Percentiles rank a stretch among this genome's conserved stretches.
phyloP scores from a whole-genome alignment of 2,888 invertebrate species.

The Andrena hattorfiana region DNA sequence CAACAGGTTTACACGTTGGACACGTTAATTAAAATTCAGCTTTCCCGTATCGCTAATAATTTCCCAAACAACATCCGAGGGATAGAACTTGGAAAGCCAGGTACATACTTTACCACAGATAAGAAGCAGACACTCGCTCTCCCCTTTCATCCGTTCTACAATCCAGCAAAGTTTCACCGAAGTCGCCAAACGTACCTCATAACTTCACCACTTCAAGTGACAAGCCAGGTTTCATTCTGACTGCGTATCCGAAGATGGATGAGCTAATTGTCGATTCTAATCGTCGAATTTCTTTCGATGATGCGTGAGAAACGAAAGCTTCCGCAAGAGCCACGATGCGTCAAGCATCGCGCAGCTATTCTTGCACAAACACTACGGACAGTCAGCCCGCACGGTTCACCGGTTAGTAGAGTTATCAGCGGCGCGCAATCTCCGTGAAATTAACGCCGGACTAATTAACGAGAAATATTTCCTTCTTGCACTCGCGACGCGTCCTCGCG shows the following conservation, averaged over 20 bases:
- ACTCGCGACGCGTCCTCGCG: slow-evolving; percentile 16
- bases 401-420: slow-evolving; percentile 51
- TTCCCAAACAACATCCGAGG: too few species aligned
- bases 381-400: slow-evolving; percentile 6
- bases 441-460: slow-evolving; percentile 66
- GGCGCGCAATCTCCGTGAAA: slow-evolving; percentile 62
- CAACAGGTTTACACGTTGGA: too few species aligned
- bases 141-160: too few species aligned
- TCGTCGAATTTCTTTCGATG: slow-evolving; percentile 7
- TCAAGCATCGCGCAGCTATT: not conserved
- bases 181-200: too few species aligned
- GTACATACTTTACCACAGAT: too few species aligned
- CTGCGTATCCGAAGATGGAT: not conserved
- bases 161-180: too few species aligned
- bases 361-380: not conserved
- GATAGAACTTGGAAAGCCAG: too few species aligned
- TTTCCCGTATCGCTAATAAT: too few species aligned
- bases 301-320: slow-evolving; percentile 44
- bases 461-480: slow-evolving; percentile 50
- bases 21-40: too few species aligned
- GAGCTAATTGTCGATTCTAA: slow-evolving; percentile 1
- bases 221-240: too few species aligned
- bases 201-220: not conserved
- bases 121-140: too few species aligned
- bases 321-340: not conserved